These are phyloP conservation scores for Bufo bufo DNA, from an alignment of 2,113 vertebrate species.

Conservation along the genomic window DNA sequence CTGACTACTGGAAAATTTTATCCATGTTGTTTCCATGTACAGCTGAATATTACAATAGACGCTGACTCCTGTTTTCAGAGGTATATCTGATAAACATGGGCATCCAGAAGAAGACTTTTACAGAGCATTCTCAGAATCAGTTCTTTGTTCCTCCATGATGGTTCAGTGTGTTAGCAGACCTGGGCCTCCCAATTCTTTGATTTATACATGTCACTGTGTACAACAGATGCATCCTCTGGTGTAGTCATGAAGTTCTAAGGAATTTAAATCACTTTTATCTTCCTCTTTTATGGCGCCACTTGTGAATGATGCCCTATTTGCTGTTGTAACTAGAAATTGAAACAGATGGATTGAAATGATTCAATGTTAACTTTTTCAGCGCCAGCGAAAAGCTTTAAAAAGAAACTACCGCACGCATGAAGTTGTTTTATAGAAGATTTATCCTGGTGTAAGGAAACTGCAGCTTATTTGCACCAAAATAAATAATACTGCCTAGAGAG, in stretches of 20 bases:
- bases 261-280: slow-evolving; percentile 57
- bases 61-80: not conserved
- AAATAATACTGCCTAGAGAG: not conserved
- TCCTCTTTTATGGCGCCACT: slow-evolving; percentile 45
- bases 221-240: slow-evolving; percentile 53
- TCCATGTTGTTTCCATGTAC: not conserved
- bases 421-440: not conserved
- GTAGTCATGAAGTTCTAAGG: slow-evolving; percentile 41
- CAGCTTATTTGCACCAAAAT: not conserved
- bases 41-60: not conserved
- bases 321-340: slow-evolving; percentile 55
- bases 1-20: too few relatives aligned
- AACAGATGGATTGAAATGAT: slow-evolving; percentile 54
- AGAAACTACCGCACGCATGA: not conserved
- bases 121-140: not conserved
- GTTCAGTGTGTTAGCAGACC: not conserved
- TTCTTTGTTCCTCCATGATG: not conserved
- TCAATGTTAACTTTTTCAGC: slow-evolving; percentile 46
- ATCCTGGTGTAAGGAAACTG: not conserved
- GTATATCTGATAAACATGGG: not conserved
- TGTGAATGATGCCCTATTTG: slow-evolving; percentile 55
- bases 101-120: not conserved
- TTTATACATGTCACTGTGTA: slow-evolving; percentile 39
- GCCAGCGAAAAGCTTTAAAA: slow-evolving; percentile 1
- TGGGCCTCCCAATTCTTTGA: slow-evolving; percentile 41